Conservation (phyloP, 2,888 invertebrate species). For the Aporophyla nigra region DNA sequence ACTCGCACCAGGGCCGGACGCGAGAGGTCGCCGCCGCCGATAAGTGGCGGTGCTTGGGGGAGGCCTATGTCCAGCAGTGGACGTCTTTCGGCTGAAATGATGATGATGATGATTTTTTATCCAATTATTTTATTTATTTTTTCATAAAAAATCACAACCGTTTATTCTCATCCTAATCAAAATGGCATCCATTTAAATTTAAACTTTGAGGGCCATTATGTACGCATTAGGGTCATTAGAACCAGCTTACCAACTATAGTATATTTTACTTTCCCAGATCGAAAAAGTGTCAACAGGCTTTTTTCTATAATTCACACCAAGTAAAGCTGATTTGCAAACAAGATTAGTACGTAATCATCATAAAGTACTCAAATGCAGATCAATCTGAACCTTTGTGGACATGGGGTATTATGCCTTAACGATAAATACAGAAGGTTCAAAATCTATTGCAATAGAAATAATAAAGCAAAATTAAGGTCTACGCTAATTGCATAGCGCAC, state of each 20-base stretch:
- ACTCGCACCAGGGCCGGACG: no score
- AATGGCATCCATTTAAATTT: neutral
- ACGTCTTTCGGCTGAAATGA: no score
- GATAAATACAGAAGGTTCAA: slow-evolving; percentile 28
- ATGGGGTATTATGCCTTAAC: slow-evolving; percentile 18
- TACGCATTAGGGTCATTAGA: slow-evolving; percentile 15
- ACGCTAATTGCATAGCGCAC: slow-evolving; percentile 13
- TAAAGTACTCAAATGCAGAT: slow-evolving; percentile 76
- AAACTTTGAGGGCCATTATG: slow-evolving; percentile 1
- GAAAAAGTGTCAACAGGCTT: slow-evolving; percentile 54
- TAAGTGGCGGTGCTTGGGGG: no score
- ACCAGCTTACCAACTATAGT: slow-evolving; percentile 25
- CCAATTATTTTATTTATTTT: no score
- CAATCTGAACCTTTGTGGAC: slow-evolving; percentile 69
- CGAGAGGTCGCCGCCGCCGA: no score
- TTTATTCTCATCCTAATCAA: slow-evolving; percentile 13
- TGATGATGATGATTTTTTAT: no score
- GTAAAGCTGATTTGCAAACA: slow-evolving; percentile 67
- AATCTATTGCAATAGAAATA: neutral
- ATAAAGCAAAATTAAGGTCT: neutral
- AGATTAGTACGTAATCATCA: slow-evolving; percentile 74
- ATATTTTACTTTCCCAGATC: slow-evolving; percentile 50
- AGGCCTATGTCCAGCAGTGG: no score
- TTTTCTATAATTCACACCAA: slow-evolving; percentile 61
- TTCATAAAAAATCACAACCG: neutral